Conservation (phyloP, 2,888 invertebrate species). For the Hemistola chrysoprasaria region DNA sequence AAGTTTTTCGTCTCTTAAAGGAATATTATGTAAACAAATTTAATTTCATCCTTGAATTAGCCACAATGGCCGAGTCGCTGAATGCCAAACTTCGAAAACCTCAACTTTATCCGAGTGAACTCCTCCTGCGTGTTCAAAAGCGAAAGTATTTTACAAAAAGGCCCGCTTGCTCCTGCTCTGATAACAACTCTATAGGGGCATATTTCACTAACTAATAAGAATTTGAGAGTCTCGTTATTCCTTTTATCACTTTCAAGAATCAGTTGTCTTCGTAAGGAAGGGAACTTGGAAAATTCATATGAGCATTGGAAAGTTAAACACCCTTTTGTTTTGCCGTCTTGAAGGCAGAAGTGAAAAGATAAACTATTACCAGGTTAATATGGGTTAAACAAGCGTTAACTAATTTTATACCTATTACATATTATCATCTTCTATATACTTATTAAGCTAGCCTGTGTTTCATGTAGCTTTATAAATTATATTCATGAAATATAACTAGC, state of each 20-base stretch:
- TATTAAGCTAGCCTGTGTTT: too few relatives aligned
- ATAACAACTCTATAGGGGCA: conserved; percentile 39
- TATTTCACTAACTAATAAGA: conserved; percentile 25
- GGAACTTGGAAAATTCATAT: neutral
- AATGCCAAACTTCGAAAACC: conserved; percentile 67
- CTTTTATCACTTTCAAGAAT: conserved; percentile 14
- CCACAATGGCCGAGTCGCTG: conserved; percentile 69
- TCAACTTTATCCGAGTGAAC: conserved; percentile 63
- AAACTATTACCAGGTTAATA: too few relatives aligned
- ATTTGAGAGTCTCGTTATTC: conserved; percentile 14
- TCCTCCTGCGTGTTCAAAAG: conserved; percentile 50
- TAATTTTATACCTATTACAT: too few relatives aligned
- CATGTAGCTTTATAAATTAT: too few relatives aligned
- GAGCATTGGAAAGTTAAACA: neutral
- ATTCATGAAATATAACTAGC: too few relatives aligned
- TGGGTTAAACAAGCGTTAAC: too few relatives aligned
- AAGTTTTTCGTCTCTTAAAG: conserved; percentile 59
- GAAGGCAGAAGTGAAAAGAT: too few relatives aligned
- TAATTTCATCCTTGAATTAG: conserved; percentile 76
- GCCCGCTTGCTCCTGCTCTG: conserved; percentile 44
- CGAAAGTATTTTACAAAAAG: conserved; percentile 59
- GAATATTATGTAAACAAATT: conserved; percentile 75
- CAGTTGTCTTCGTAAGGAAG: conserved; percentile 4
- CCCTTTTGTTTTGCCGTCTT: too few relatives aligned
- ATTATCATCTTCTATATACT: too few relatives aligned